phyloP scores from a whole-genome alignment of 2,797 vertebrate species.

The Tragelaphus oryx region DNA sequence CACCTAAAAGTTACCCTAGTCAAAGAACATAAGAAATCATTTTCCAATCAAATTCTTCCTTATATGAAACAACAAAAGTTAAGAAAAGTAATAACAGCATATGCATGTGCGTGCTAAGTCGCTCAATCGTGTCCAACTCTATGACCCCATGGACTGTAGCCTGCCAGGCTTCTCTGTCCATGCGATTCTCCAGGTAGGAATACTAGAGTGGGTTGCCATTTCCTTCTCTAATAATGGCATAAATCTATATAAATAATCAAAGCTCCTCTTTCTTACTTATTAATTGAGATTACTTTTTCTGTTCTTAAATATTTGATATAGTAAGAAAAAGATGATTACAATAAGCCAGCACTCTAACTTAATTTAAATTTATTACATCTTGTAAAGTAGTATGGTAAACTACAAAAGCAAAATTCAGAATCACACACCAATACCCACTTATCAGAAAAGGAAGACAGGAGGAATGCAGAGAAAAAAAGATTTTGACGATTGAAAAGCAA shows the following conservation, averaged over 20 bases:
- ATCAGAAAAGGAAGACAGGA: background rate
- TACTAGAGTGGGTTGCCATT: background rate
- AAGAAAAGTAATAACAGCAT: background rate
- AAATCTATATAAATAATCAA: background rate
- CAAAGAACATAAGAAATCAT: background rate
- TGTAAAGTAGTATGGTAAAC: background rate
- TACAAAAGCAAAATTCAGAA: background rate
- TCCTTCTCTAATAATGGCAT: background rate
- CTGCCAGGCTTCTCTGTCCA: background rate
- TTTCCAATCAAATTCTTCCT: constrained; percentile 1
- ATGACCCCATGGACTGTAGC: background rate
- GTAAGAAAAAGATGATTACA: background rate
- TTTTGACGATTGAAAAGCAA: background rate
- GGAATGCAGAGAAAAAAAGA: background rate
- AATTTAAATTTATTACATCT: constrained; percentile 2
- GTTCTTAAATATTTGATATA: background rate
- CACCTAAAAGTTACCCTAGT: background rate
- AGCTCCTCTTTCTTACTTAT: background rate
- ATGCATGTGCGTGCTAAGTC: background rate
- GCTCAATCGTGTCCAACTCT: background rate
- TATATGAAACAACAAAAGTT: background rate
- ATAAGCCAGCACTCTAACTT: background rate
- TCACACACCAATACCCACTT: background rate
- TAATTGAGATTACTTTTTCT: background rate
- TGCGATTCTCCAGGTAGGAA: background rate